Evolutionary conservation across 2,888 invertebrate genomes (phyloP).

Genomic region (Oligia strigilis): DNA sequence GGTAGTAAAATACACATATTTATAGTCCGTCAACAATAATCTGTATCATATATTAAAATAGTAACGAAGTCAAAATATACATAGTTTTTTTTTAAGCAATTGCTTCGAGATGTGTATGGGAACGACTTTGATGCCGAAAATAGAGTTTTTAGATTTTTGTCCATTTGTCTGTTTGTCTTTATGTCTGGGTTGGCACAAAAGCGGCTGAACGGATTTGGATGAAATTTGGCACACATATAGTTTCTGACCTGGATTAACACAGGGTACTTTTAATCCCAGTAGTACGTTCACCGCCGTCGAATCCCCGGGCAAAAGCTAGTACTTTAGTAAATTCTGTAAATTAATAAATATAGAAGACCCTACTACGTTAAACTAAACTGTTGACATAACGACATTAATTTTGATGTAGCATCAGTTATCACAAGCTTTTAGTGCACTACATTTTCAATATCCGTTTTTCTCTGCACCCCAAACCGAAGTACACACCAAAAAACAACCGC

Average conservation of each 20-base stretch:
- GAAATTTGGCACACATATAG: not conserved
- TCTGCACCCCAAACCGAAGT: constrained; percentile 47
- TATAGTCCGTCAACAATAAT: not conserved
- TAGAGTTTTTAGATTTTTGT: not conserved
- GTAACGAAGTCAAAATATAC: not conserved
- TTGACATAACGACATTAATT: constrained; percentile 3
- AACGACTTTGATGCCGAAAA: not conserved
- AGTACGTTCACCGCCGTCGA: not conserved
- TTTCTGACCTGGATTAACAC: not conserved
- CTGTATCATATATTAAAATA: not conserved
- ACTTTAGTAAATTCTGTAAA: not conserved
- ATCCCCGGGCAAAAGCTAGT: not conserved
- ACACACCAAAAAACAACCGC: constrained; percentile 61
- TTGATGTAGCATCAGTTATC: not conserved
- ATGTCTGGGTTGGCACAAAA: not conserved
- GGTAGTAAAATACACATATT: not conserved
- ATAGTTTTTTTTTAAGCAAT: not conserved
- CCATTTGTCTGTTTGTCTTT: not conserved
- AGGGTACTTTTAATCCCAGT: not conserved
- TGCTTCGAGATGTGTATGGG: not conserved
- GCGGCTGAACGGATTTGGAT: not conserved
- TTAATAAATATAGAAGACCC: not conserved
- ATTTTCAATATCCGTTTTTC: constrained; percentile 45
- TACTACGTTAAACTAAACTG: not conserved
- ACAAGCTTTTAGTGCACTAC: constrained; percentile 25